Base-by-base conservation (phyloP, 1,140 invertebrate genomes). In the Dendrolimus kikuchii region DNA sequence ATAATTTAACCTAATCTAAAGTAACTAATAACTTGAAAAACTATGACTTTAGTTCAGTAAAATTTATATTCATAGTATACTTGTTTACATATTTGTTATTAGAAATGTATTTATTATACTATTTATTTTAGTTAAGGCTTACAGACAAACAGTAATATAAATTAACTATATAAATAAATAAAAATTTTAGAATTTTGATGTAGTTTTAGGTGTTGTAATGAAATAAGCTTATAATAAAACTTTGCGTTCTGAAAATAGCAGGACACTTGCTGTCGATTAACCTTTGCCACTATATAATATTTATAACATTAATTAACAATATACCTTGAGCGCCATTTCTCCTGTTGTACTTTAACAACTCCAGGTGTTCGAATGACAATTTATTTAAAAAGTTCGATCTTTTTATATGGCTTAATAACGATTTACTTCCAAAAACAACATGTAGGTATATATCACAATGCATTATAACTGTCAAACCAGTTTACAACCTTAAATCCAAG, bases 401-500 rank as follows among this genome's bases (percentile, higher is more conserved):
- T 59, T 54, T 52, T 54, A 57, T 51, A 39, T 49, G 38, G 8
- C 51, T 38, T 8, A 10, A 50, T 6, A 50, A 55, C 6, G 44
- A 51, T 51, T 57, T 51, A 40, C 49, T 38, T 53, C 40, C 10
- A 53, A 60, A 36, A 44, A 46, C 53, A 53, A 54, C 50, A 51
- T 61, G 63, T 65, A 62, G 49, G 43, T 38, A 43, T 46, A 59
- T 62, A 53, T 51, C 64, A 66, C 58, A 66, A 39, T 38, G 7
- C 40, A 59, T 56, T 46, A 55, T 39, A 55, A 53, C 54, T 46
- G 46, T n/a, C 7, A 65, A 75, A 68, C 69, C 62, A 52, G 58
- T 66, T 47, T 43, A 23, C 37, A 48, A 60, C 66, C 62, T 73
- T 68, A 61, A 72, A 68, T 57, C 53, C 59, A 52, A 40, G 9